Evolutionary conservation across 2,888 invertebrate genomes (phyloP), one percentile per base, ranked within the genome.

Genomic region (Yponomeuta malinellus): DNA sequence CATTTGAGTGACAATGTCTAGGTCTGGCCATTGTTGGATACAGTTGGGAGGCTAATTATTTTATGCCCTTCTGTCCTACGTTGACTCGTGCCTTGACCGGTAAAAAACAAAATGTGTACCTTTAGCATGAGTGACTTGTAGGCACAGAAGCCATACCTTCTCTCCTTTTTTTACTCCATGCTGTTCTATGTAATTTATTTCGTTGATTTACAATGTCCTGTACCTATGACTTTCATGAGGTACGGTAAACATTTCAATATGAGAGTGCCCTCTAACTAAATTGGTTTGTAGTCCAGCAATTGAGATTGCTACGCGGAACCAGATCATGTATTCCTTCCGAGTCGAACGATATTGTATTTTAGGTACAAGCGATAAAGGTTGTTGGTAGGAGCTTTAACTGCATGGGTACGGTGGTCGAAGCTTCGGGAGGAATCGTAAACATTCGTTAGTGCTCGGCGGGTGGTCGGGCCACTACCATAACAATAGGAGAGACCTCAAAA

Each of bases 401-500:
- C 6, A 64, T 8, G 64, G 10, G 12, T n/a, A 29, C n/a, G 23
- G 23, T 64, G 31, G 64, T 64, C 3, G 31, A 31, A 33, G 31
- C 31, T 31, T 9, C 33, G 33, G n/a, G 67, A n/a, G n/a, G 29
- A 33, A 33, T 37, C 33, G 67, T 67, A 67, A 67, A 67, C 67
- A 67, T 67, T 67, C 33, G 37, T 65, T 37, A 67, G 37, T 8
- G 43, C 68, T 31, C 68, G 10, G 31, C 68, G 68, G 68, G 68
- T 68, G 68, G 68, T 68, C 68, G 52, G 48, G 48, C 48, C 68
- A 48, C 31, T 65, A 33, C n/a, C 68, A 31, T 15, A 68, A 68
- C 68, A 68, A 68, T 52, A 15, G 52, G 15, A 12, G n/a, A 23
- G 68, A 68, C 23, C 68, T 68, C 23, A 68, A 52, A 68, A 68